These are phyloP conservation scores for Byasa hedistus DNA, from an alignment of 2,888 invertebrate genomes.

Conservation along the genomic window DNA sequence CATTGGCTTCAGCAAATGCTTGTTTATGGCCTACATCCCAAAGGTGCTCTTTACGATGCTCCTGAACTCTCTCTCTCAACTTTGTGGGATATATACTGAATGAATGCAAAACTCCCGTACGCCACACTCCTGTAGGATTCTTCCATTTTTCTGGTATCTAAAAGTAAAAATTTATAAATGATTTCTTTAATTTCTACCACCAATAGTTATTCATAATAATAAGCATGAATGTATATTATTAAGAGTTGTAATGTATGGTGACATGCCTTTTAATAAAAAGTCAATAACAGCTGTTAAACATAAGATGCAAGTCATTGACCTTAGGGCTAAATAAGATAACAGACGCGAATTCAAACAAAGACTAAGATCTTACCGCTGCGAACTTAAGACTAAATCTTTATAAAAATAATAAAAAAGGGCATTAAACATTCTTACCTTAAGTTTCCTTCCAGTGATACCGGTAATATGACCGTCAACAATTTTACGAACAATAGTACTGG, in stretches of 20 bases:
- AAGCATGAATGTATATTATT: no score
- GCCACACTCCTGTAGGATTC: slow-evolving; percentile 91
- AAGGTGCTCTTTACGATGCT: slow-evolving; percentile 87
- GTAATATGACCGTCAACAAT: slow-evolving; percentile 85
- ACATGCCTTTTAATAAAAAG: no score
- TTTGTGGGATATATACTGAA: slow-evolving; percentile 92
- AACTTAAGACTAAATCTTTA: no score
- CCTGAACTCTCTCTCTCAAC: slow-evolving; percentile 89
- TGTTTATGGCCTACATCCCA: slow-evolving; percentile 93
- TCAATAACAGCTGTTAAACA: slow-evolving; percentile 39
- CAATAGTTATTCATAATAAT: no score
- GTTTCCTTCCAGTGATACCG: slow-evolving; percentile 91
- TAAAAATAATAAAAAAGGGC: no score
- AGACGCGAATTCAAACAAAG: no score
- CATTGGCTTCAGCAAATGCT: slow-evolving; percentile 87
- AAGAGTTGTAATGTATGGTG: no score
- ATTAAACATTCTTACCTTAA: slow-evolving; percentile 83
- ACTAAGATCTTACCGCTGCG: slow-evolving; percentile 31
- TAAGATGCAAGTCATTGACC: slow-evolving; percentile 41
- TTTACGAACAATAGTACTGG: slow-evolving; percentile 81
- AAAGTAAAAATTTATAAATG: slow-evolving; percentile 29
- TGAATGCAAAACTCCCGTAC: slow-evolving; percentile 92
- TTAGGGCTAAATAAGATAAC: not conserved
- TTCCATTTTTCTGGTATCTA: slow-evolving; percentile 90
- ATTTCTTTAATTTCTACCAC: no score